Evolutionary conservation across 2,888 invertebrate species (phyloP).

Genomic region (Sympetrum striolatum): DNA sequence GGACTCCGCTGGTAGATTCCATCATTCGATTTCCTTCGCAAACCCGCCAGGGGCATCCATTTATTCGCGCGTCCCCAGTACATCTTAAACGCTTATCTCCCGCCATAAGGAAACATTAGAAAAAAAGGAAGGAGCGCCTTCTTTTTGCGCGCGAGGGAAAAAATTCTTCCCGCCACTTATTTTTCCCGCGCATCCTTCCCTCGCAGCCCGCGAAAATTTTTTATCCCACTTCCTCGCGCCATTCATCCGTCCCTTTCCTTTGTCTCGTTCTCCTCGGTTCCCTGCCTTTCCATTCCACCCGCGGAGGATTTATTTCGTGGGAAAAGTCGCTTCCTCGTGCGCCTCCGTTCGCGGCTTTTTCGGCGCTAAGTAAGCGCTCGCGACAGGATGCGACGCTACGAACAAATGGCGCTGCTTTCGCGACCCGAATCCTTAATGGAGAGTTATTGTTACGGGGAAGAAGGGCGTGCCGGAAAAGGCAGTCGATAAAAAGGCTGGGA

Average conservation of each 20-base stretch:
- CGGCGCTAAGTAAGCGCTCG: neutral
- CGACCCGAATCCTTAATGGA: conserved; percentile 41
- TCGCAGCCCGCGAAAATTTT: too few species aligned
- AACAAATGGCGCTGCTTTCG: conserved; percentile 10
- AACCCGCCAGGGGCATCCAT: too few species aligned
- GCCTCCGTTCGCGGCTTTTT: neutral
- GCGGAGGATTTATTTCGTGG: conserved; percentile 10
- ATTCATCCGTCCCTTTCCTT: neutral
- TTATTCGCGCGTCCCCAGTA: too few species aligned
- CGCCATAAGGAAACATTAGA: too few species aligned
- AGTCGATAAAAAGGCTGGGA: conserved; percentile 3
- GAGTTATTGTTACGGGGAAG: conserved; percentile 11
- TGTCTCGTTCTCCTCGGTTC: neutral
- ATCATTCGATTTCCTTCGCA: too few species aligned
- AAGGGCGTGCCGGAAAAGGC: neutral
- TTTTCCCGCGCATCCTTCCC: neutral
- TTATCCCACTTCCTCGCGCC: neutral
- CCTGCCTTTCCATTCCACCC: neutral
- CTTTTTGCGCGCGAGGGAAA: too few species aligned
- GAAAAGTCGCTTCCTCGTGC: conserved; percentile 19
- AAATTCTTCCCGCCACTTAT: neutral
- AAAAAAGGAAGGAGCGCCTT: too few species aligned
- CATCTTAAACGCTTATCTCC: too few species aligned
- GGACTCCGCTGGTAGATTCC: too few species aligned
- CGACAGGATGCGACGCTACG: neutral